A percentile compares a stretch with the other conserved stretches of the same genome.
Evolutionary conservation across 53 echinoderm and acorn worm genomes (phyloP).

Genomic region (Hippasteria phrygiana): DNA sequence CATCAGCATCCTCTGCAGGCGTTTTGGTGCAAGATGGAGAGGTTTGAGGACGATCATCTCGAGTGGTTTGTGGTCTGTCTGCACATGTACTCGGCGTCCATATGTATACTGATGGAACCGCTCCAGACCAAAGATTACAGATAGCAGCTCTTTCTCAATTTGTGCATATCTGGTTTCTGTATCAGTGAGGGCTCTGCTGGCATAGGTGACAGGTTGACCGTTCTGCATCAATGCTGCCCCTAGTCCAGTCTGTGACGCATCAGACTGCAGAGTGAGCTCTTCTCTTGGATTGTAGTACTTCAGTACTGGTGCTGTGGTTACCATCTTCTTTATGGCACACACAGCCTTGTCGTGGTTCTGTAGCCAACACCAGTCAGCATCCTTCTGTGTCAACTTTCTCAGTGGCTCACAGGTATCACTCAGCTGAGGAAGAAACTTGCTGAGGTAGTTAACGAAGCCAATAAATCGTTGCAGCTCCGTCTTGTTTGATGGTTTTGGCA

Average conservation of each 20-base stretch:
- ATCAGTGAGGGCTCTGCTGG: slow-evolving; percentile 71
- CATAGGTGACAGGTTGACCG: slow-evolving; percentile 32
- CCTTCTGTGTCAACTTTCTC: slow-evolving; percentile 53
- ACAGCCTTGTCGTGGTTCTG: slow-evolving; percentile 17
- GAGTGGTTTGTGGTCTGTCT: slow-evolving; percentile 74
- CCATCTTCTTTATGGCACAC: slow-evolving; percentile 10
- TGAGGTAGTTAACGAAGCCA: slow-evolving; percentile 29
- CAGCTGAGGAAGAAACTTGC: slow-evolving; percentile 55
- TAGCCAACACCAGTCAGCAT: slow-evolving; percentile 40
- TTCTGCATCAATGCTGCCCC: slow-evolving; percentile 66
- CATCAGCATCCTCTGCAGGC: slow-evolving; percentile 63
- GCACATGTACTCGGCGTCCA: slow-evolving; percentile 61
- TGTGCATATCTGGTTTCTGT: slow-evolving; percentile 70
- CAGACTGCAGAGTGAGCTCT: slow-evolving; percentile 61
- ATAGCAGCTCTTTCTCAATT: slow-evolving; percentile 67
- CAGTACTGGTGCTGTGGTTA: slow-evolving; percentile 26
- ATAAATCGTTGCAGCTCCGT: no score
- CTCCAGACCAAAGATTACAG: slow-evolving; percentile 62
- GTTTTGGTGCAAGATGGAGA: slow-evolving; percentile 68
- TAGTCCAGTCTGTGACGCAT: slow-evolving; percentile 71
- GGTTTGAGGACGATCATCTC: slow-evolving; percentile 78
- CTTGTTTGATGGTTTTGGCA: no score
- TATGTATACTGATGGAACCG: slow-evolving; percentile 73
- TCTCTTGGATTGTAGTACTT: slow-evolving; percentile 27
- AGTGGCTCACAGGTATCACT: slow-evolving; percentile 11